A percentile compares a stretch with the other conserved stretches of the same genome.
These are phyloP conservation scores for Lemur catta DNA, from an alignment of 2,797 vertebrate genomes.

Conservation along the genomic window DNA sequence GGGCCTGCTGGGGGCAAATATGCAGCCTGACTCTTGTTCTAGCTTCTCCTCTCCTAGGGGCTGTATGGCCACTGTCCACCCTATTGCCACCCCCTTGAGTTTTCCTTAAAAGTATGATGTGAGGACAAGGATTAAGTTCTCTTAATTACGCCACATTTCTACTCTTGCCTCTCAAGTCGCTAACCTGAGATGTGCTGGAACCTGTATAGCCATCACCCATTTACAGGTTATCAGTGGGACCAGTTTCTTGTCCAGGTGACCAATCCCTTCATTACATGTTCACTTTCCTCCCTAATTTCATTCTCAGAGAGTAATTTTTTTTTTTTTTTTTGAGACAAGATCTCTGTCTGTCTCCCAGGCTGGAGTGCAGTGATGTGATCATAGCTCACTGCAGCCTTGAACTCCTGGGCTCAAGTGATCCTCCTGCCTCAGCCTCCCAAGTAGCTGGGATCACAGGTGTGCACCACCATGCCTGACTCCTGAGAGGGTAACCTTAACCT, in stretches of 20 bases:
- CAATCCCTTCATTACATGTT: not conserved
- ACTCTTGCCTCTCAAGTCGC: constrained; percentile 17
- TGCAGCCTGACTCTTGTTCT: not conserved
- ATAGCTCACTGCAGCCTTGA: not conserved
- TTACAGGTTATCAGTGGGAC: not conserved
- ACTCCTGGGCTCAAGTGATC: not conserved
- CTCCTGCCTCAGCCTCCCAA: not conserved
- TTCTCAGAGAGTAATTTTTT: not conserved
- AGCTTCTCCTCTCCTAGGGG: not conserved
- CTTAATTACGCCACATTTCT: not conserved
- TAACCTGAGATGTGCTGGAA: not conserved
- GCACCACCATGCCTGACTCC: not conserved
- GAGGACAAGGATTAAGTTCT: not conserved
- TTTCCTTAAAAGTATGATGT: constrained; percentile 3
- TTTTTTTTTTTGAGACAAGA: not conserved
- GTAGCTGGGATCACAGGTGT: not conserved
- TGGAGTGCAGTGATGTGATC: not conserved
- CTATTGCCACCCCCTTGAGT: not conserved
- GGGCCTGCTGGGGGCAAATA: not conserved
- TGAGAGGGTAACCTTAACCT: not conserved
- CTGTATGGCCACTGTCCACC: not conserved
- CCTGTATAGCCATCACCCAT: not conserved
- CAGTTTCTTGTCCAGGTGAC: not conserved
- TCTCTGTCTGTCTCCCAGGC: not conserved
- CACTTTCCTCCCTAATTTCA: not conserved